A percentile compares a stretch with the other conserved stretches of the same genome.
Evolutionary conservation across 2,113 vertebrate genomes (phyloP).

Genomic region (Rattus norvegicus): DNA sequence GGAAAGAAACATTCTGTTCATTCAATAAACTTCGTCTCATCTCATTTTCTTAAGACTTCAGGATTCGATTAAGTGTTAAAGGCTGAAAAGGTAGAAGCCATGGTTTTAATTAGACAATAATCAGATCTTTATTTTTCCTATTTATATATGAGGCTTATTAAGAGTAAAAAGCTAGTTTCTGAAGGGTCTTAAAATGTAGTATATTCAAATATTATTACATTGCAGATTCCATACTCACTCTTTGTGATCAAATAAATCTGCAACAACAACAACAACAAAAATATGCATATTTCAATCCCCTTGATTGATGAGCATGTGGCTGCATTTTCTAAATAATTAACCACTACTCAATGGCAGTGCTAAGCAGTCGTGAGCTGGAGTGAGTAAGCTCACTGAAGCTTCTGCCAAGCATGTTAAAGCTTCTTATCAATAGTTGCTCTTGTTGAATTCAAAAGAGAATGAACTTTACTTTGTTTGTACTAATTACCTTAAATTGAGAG

Average conservation of each 20-base stretch:
- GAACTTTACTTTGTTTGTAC: constrained; percentile 67
- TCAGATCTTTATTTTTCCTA: constrained; percentile 54
- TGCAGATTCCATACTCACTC: background rate
- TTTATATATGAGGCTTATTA: background rate
- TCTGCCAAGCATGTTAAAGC: constrained; percentile 67
- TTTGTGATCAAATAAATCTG: constrained; percentile 11
- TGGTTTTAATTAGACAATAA: constrained; percentile 56
- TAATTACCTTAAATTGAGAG: constrained; percentile 7
- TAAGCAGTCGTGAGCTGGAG: constrained; percentile 46
- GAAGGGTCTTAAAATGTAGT: constrained; percentile 47
- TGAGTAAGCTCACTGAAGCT: constrained; percentile 71
- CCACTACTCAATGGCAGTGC: background rate
- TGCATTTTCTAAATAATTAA: constrained; percentile 65
- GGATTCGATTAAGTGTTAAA: constrained; percentile 46
- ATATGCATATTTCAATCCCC: constrained; percentile 18
- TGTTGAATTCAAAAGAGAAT: constrained; percentile 38
- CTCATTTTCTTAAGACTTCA: constrained; percentile 70
- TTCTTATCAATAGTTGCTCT: constrained; percentile 54
- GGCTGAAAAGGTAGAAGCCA: constrained; percentile 56
- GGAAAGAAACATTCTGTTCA: constrained; percentile 69
- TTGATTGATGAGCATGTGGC: background rate
- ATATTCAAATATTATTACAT: constrained; percentile 15
- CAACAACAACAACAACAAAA: background rate
- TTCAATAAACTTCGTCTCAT: constrained; percentile 11
- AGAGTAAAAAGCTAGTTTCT: background rate